Conservation (phyloP, 2,797 vertebrate species). For the Oryzias sinensis region DNA sequence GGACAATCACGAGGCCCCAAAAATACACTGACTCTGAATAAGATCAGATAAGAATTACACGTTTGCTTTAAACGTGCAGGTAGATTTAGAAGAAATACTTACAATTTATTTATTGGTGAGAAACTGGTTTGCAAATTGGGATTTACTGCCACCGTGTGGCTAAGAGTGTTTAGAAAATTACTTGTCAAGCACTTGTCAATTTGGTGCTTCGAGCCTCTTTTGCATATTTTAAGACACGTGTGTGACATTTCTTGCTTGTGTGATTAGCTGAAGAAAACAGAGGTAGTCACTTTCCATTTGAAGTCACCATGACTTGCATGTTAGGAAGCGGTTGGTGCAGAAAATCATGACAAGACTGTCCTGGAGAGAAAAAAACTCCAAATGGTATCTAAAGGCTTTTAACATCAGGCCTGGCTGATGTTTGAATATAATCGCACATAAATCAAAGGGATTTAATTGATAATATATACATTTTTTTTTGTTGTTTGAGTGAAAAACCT, state of each 20-base stretch:
- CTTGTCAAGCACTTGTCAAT: neutral
- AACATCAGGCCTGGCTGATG: no score
- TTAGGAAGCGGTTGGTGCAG: neutral
- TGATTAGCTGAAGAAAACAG: neutral
- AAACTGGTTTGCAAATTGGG: neutral
- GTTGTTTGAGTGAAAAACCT: no score
- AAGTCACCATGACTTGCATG: neutral
- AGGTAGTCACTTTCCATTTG: neutral
- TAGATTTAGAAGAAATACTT: no score
- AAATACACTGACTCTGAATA: neutral
- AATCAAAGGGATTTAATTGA: no score
- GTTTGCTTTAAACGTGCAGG: no score
- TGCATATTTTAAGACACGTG: no score
- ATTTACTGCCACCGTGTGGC: conserved; percentile 45
- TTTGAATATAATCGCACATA: no score
- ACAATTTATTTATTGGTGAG: no score
- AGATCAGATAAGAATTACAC: no score
- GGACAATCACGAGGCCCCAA: neutral
- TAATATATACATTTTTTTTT: no score
- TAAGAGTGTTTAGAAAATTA: neutral
- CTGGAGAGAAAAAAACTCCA: neutral
- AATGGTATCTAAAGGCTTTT: neutral
- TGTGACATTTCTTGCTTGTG: neutral
- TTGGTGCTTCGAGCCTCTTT: neutral
- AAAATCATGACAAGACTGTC: neutral